phyloP scores from a whole-genome alignment of 2,888 invertebrate genomes.

The Nymphalis polychloros region DNA sequence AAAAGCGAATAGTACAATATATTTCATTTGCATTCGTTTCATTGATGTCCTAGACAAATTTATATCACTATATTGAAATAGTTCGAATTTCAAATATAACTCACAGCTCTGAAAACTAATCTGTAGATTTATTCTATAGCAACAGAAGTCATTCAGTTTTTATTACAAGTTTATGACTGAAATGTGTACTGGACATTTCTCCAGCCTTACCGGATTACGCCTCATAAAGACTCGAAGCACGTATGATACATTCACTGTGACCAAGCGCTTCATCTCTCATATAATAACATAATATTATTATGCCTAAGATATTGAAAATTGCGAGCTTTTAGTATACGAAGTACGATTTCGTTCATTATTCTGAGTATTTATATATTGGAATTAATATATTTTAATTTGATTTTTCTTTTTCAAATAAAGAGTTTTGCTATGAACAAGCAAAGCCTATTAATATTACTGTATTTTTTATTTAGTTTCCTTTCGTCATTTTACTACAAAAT shows the following conservation, averaged over 20 bases:
- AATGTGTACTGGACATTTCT: slow-evolving; percentile 4
- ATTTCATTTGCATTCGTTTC: neutral
- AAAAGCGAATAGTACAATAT: neutral
- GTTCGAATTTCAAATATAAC: neutral
- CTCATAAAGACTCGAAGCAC: slow-evolving; percentile 30
- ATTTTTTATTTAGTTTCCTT: too few relatives aligned
- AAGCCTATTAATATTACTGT: too few relatives aligned
- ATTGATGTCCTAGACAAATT: neutral
- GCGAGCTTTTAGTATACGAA: neutral
- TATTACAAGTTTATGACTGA: slow-evolving; percentile 6
- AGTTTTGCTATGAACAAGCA: too few relatives aligned
- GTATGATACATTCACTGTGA: slow-evolving; percentile 30
- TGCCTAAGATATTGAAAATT: slow-evolving; percentile 10
- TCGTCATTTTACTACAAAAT: too few relatives aligned
- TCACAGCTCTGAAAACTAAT: neutral
- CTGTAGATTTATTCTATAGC: neutral
- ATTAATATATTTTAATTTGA: neutral
- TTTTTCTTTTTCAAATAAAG: too few relatives aligned
- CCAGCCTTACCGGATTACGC: slow-evolving; percentile 16
- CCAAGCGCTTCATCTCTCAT: slow-evolving; percentile 39
- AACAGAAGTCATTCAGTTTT: slow-evolving; percentile 7
- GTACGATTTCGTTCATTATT: neutral
- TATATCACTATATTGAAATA: too few relatives aligned
- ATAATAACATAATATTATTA: slow-evolving; percentile 36
- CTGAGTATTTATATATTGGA: neutral